A percentile compares a stretch with the other conserved stretches of the same genome.
Conservation (phyloP, 2,113 vertebrate genomes). For the Ciconia maguari region DNA sequence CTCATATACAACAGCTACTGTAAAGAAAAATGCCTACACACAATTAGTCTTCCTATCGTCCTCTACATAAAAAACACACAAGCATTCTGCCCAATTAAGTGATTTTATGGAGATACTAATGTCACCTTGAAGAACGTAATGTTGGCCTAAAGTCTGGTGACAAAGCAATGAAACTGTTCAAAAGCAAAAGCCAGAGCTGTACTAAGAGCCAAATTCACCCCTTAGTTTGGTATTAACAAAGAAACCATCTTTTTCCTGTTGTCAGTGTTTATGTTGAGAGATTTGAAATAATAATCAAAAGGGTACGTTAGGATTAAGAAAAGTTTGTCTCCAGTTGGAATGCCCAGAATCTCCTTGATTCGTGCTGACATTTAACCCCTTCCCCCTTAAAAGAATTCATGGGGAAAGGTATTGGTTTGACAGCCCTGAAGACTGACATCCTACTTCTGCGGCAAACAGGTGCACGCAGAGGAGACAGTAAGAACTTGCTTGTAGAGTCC, state of each 20-base stretch:
- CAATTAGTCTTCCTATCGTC: background rate
- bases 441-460: background rate
- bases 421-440: background rate
- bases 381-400: background rate
- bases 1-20: background rate
- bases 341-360: background rate
- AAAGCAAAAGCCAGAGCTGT: background rate
- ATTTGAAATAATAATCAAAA: background rate
- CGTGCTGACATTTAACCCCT: background rate
- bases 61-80: background rate
- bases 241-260: background rate
- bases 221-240: background rate
- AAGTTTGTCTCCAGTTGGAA: background rate
- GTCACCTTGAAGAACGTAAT: background rate
- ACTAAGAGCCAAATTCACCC: background rate
- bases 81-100: background rate
- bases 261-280: background rate
- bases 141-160: background rate
- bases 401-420: background rate
- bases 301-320: background rate
- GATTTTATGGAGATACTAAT: background rate
- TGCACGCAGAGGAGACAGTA: background rate
- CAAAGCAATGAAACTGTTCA: background rate
- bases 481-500: background rate
- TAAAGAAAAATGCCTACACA: background rate